Conservation (phyloP, 1,140 invertebrate species). For the Pristionchus pacificus region DNA sequence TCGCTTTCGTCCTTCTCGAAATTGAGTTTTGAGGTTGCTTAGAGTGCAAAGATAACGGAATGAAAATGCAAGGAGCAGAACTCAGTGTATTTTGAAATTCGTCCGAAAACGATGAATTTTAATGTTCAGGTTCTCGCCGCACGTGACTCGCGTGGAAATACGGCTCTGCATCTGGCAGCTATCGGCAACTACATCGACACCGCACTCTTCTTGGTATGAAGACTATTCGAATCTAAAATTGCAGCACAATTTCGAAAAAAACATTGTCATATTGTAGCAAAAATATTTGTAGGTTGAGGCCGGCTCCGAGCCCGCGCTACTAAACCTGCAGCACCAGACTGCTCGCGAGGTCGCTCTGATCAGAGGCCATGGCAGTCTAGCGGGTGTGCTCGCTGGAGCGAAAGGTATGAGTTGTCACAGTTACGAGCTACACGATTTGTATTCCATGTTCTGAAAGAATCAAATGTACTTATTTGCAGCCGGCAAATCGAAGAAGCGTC, state of each 20-base stretch:
- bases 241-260: neutral
- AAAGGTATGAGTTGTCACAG: too few relatives aligned
- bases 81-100: too few relatives aligned
- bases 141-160: constrained; percentile 37
- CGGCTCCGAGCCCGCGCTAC: neutral
- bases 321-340: neutral
- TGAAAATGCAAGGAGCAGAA: too few relatives aligned
- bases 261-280: neutral
- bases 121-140: constrained; percentile 30
- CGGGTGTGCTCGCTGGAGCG: neutral
- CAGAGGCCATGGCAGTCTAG: neutral
- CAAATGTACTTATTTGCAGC: too few relatives aligned
- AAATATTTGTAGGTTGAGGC: neutral
- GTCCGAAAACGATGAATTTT: too few relatives aligned
- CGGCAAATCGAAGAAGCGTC: too few relatives aligned
- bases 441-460: too few relatives aligned
- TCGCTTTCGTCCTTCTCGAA: too few relatives aligned
- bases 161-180: constrained; percentile 38
- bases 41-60: too few relatives aligned
- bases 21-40: too few relatives aligned
- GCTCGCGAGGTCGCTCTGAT: neutral
- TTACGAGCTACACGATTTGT: too few relatives aligned
- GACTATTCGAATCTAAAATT: neutral
- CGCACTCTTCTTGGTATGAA: constrained; percentile 27
- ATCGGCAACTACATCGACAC: constrained; percentile 33